Base-by-base conservation (phyloP, 2,888 invertebrate species). In the Brenthis hecate region DNA sequence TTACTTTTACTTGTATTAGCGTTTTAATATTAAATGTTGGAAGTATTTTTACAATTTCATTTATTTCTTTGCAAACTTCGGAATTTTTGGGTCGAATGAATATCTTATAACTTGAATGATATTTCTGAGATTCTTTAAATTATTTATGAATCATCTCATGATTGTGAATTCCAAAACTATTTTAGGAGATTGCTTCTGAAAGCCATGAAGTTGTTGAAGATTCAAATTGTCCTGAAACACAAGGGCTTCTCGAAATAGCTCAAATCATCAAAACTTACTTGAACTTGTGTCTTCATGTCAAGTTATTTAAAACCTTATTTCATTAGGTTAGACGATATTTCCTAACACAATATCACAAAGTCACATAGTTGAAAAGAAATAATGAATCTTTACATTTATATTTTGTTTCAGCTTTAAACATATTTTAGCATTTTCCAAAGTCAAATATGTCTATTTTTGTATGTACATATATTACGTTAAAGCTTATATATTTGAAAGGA, bases 141-240 rank as follows among this genome's bases (percentile, higher is more conserved):
- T 51, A 51, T n/a, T 51, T 16, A 16, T 51, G 6, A 16, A 51
- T 14, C 5, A 51, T 51, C 14, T 51, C 51, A 13, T 6, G 1
- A 36, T 32, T 32, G 36, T 62, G 36, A 13, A 19, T 16, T 51
- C 51, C 51, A 53, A 51, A 53, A 43, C 36, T 43, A 43, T 43
- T 43, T 43, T 8, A 43, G 36, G 11, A 43, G 8, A 11, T 53
- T n/a, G 32, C 16, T 28, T 51, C 19, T 13, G 53, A 62, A 32
- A n/a, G 16, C 13, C 19, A 53, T 36, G 53, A 62, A 53, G 32
- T 53, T 61, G n/a, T 28, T n/a, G 19, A 13, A 32, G 6, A 51
- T 53, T 53, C 16, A 53, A 53, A 62, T 62, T 62, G 8, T 36
- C 53, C 13, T 61, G 51, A 51, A 3, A 51, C 51, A n/a, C 6